Conservation (phyloP, 2,888 invertebrate genomes). For the Drosophila lacicola region DNA sequence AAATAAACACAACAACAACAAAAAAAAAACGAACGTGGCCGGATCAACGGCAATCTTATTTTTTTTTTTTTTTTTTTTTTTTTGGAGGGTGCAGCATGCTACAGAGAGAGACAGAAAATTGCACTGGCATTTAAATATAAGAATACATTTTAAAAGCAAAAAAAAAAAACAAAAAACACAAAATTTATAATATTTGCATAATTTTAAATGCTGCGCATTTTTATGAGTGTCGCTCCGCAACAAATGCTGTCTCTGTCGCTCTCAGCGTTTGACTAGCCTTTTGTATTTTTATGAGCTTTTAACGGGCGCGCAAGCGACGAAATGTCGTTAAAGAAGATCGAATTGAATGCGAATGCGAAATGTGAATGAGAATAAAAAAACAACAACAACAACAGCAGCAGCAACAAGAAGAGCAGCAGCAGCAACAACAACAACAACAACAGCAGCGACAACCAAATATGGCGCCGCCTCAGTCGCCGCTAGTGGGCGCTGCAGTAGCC, state of each 20-base stretch:
- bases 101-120: slow-evolving; percentile 34
- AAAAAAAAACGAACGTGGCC: slow-evolving; percentile 44
- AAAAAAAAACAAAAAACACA: slow-evolving; percentile 15
- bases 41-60: slow-evolving; percentile 41
- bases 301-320: slow-evolving; percentile 50
- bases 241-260: slow-evolving; percentile 12
- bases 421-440: slow-evolving; percentile 14
- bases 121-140: slow-evolving; percentile 40
- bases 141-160: slow-evolving; percentile 21
- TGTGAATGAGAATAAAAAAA: slow-evolving; percentile 53
- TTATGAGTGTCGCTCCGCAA: slow-evolving; percentile 30
- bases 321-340: slow-evolving; percentile 76
- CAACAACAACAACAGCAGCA: slow-evolving; percentile 27
- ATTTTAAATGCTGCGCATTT: slow-evolving; percentile 60
- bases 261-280: slow-evolving; percentile 49
- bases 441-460: slow-evolving; percentile 59
- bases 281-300: slow-evolving; percentile 60
- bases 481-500: slow-evolving; percentile 54
- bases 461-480: slow-evolving; percentile 61
- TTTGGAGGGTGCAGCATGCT: neutral
- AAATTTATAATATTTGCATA: slow-evolving; percentile 42
- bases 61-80: slow-evolving; percentile 35
- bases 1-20: slow-evolving; percentile 51
- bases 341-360: slow-evolving; percentile 73
- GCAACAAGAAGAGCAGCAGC: slow-evolving; percentile 8